These are phyloP conservation scores for Phalloptychus januarius DNA, from an alignment of 2,797 vertebrate species.

Conservation along the genomic window DNA sequence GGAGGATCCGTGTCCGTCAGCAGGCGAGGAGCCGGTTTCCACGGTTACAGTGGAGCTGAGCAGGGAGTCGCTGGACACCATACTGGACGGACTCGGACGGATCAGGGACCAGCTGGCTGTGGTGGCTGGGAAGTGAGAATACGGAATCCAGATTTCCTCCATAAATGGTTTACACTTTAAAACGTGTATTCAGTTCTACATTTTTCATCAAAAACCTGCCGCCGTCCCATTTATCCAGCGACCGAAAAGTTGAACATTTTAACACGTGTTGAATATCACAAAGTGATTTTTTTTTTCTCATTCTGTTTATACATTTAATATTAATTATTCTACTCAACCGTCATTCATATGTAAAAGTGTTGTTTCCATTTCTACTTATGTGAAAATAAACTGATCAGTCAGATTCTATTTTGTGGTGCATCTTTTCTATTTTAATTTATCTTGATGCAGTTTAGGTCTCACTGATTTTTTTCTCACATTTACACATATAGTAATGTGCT, in stretches of 20 bases:
- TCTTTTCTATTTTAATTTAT: not conserved
- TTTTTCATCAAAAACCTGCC: not conserved
- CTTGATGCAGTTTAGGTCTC: not conserved
- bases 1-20: conserved; percentile 59
- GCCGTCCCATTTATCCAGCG: not conserved
- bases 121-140: conserved; percentile 77
- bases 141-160: not conserved
- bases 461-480: no score
- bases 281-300: not conserved
- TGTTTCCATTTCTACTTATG: conserved; percentile 1
- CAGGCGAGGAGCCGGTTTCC: conserved; percentile 63
- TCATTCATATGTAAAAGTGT: not conserved
- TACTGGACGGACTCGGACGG: conserved; percentile 92
- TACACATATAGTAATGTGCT: no score
- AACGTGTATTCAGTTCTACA: not conserved
- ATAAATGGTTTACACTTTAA: not conserved
- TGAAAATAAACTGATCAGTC: not conserved
- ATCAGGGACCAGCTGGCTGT: conserved; percentile 93
- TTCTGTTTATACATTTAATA: not conserved
- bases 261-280: not conserved
- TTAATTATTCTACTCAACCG: not conserved
- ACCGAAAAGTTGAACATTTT: not conserved
- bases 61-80: conserved; percentile 93
- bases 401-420: not conserved
- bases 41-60: conserved; percentile 90